Base-by-base conservation (phyloP, 2,888 invertebrate species). In the Doris montereyensis region DNA sequence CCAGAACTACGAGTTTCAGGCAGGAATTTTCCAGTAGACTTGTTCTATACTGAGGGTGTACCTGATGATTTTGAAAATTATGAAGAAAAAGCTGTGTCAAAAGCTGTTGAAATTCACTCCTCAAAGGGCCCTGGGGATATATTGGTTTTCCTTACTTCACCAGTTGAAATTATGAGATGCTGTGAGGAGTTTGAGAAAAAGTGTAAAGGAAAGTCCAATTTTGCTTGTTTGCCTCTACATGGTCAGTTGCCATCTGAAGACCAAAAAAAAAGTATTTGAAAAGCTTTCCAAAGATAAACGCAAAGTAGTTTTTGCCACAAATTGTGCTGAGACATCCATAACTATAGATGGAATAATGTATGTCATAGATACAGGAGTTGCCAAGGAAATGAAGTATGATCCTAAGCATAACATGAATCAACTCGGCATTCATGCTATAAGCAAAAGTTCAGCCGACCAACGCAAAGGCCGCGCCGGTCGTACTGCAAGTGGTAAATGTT, bases 291-390 rank as follows among this genome's bases (percentile, higher is more conserved):
- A 70, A 26, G 85, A 85, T 3, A 83, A 82, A 41, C 82, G 91
- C 52, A 92, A 92, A 83, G 83, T 92, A 13, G 88, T 92, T 2
- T 90, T 91, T 86, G 89, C 91, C 1, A 92, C 92, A 28, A 91
- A 92, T 85, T 87, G 88, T 82, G 92, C 92, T 2, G 92, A 92
- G 81, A 92, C 92, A 1, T 91, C 91, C 3, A 83, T 92, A 2
- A 91, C 92, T 2, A 91, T 92, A 62, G 89, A 90, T 41, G 91
- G 91, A 5, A 88, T 92, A 17, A 88, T 86, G 70, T 91, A 89
- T 84, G 92, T 92, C 2, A 83, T 92, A 10, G 92, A 92, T 81
- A 88, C 89, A 32, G 92, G 92, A 0, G 78, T 89, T 35, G 88
- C 85, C 2, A 92, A 91, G 77, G 90, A 91, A 83, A 88, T 86